Base-by-base conservation (phyloP, 2,113 vertebrate genomes). In the Dolichallabes microphthalmus region DNA sequence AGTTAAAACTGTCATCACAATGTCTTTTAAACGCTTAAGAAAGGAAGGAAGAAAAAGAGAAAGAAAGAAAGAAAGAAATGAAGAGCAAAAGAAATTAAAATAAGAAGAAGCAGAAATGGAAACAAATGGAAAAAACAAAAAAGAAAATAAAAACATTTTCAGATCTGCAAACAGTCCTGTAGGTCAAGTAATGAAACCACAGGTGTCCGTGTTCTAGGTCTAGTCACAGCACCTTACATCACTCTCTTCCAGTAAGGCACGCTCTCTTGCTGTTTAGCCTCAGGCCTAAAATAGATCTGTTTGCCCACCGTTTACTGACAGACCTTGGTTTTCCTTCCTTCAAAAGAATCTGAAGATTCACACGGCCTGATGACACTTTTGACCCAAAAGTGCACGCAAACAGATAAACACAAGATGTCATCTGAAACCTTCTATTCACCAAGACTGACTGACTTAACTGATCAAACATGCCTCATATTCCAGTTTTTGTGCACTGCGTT, bases 211-310 rank as follows among this genome's bases (percentile, higher is more conserved):
- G 50, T 66, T 69, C 52, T 61, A 50, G 76, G 14, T 57, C 68
- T 75, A 79, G 32, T 85, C 81, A 74, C 17, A 76, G 71, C 22
- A 84, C 22, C 85, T 88, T 88, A 88, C 90, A 90, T 91, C 87
- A 89, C 89, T 89, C 90, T 90, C 86, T 94, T 94, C 94, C 92
- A 82, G 92, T 93, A 93, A 94, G 82, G 87, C 79, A 80, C 81
- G 77, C 30, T 74, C 83, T 82, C 78, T 81, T 83, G 87, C 87
- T 83, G 87, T 83, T 73, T 17, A 39, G 76, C 88, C 82, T 86
- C 81, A 60, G 76, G 85, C 90, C 90, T 85, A 87, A 90, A 53
- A 90, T 77, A 90, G 86, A 86, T 55, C 81, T 45, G 75, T 80
- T 66, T 75, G 66, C 66, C 30, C 68, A 83, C 25, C 61, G 4